phyloP scores from a whole-genome alignment of 2,113 vertebrate species.

The Saimiri boliviensis region DNA sequence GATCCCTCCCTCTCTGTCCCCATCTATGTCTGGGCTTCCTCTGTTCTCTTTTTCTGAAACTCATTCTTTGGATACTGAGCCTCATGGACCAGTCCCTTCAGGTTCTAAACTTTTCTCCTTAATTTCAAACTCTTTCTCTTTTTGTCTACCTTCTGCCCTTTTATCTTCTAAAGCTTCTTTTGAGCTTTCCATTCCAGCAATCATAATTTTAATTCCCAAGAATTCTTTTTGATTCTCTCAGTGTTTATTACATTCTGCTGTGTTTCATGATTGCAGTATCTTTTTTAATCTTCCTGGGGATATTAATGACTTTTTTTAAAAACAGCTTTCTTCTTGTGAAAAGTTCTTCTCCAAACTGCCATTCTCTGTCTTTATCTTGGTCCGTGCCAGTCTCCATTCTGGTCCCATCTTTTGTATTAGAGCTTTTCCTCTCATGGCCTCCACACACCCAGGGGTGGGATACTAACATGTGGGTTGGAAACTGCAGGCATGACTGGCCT shows the following conservation, averaged over 20 bases:
- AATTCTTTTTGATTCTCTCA: not conserved
- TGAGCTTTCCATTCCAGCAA: not conserved
- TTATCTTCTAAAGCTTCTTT: not conserved
- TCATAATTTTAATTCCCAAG: not conserved
- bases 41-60: not conserved
- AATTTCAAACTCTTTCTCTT: not conserved
- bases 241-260: not conserved
- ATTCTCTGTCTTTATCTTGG: not conserved
- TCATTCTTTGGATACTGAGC: not conserved
- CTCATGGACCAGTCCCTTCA: not conserved
- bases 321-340: not conserved
- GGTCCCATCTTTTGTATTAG: not conserved
- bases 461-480: not conserved
- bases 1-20: too few species aligned
- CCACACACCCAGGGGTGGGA: not conserved
- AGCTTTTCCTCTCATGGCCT: not conserved
- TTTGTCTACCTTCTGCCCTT: not conserved
- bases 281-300: not conserved
- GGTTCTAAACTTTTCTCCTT: not conserved
- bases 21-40: not conserved
- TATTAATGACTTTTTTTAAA: not conserved
- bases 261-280: not conserved
- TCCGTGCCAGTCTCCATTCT: not conserved
- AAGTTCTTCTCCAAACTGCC: not conserved
- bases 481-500: fast-evolving